Percentiles rank a stretch among this genome's conserved stretches.
These are phyloP conservation scores for Xylota sylvarum DNA, from an alignment of 2,888 invertebrate species.

Conservation along the genomic window DNA sequence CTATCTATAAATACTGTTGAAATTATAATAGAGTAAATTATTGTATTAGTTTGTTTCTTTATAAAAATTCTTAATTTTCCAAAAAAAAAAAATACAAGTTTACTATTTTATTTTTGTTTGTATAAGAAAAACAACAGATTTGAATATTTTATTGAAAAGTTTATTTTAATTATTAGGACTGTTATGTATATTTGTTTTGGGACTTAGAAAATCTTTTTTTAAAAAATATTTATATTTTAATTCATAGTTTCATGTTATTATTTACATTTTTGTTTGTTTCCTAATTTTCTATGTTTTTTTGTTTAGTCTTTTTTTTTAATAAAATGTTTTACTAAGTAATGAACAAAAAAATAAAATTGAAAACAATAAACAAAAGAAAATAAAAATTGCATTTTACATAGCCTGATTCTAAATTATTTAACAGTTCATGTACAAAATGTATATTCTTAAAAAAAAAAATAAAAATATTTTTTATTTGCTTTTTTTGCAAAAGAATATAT, in stretches of 20 bases:
- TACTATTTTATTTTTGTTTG: not conserved
- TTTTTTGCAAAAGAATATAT: conserved; percentile 52
- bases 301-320: conserved; percentile 38
- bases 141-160: conserved; percentile 29
- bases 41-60: conserved; percentile 51
- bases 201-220: conserved; percentile 65
- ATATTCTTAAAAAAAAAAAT: conserved; percentile 10
- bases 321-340: conserved; percentile 29
- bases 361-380: conserved; percentile 26
- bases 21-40: conserved; percentile 56
- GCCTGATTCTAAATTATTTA: conserved; percentile 52
- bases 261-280: conserved; percentile 10
- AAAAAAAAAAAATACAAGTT: too few relatives aligned
- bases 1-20: conserved; percentile 61
- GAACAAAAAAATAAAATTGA: conserved; percentile 7
- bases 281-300: conserved; percentile 35
- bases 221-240: conserved; percentile 33
- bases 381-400: conserved; percentile 70
- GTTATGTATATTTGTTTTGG: conserved; percentile 37
- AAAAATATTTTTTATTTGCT: conserved; percentile 1
- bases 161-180: conserved; percentile 19
- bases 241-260: conserved; percentile 35
- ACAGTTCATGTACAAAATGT: conserved; percentile 47
- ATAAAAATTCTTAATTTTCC: not conserved
- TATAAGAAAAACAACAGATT: conserved; percentile 17